phyloP scores from a whole-genome alignment of 2,797 vertebrate genomes.

The Lepus townsendii region DNA sequence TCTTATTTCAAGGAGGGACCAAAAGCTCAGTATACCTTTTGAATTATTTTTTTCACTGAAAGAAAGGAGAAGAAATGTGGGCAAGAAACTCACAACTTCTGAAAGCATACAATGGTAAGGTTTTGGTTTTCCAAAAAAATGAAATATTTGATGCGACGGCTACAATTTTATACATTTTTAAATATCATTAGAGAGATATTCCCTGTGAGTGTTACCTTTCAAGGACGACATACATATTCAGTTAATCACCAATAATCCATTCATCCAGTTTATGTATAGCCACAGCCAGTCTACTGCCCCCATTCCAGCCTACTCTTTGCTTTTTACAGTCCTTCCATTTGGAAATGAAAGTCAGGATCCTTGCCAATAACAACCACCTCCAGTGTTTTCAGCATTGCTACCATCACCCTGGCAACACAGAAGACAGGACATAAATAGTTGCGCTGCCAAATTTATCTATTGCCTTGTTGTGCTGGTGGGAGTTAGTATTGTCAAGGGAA shows the following conservation, averaged over 20 bases:
- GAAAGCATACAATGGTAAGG: not conserved
- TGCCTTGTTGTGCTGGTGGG: conserved; percentile 70
- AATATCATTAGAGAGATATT: conserved; percentile 50
- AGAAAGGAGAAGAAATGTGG: not conserved
- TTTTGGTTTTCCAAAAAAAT: conserved; percentile 5
- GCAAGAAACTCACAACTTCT: not conserved
- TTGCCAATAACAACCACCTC: conserved; percentile 83
- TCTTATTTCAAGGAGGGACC: not conserved
- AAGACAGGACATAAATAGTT: conserved; percentile 84
- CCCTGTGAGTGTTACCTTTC: not conserved
- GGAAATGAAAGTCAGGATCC: conserved; percentile 67
- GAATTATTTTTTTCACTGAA: conserved; percentile 47
- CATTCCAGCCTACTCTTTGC: conserved; percentile 78
- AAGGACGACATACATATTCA: not conserved
- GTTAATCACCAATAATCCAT: conserved; percentile 77
- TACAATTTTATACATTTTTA: conserved; percentile 14
- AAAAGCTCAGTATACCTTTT: not conserved
- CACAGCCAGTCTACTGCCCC: conserved; percentile 62
- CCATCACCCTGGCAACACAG: conserved; percentile 83
- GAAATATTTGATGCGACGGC: conserved; percentile 38
- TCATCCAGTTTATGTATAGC: conserved; percentile 67
- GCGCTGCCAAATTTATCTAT: conserved; percentile 76
- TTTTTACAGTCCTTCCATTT: conserved; percentile 80
- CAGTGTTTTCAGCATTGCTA: conserved; percentile 79
- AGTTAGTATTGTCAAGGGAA: conserved; percentile 69